Percentiles rank a stretch among this genome's conserved stretches.
Evolutionary conservation across 2,113 vertebrate species (phyloP).

Genomic region (Aramus guarauna): DNA sequence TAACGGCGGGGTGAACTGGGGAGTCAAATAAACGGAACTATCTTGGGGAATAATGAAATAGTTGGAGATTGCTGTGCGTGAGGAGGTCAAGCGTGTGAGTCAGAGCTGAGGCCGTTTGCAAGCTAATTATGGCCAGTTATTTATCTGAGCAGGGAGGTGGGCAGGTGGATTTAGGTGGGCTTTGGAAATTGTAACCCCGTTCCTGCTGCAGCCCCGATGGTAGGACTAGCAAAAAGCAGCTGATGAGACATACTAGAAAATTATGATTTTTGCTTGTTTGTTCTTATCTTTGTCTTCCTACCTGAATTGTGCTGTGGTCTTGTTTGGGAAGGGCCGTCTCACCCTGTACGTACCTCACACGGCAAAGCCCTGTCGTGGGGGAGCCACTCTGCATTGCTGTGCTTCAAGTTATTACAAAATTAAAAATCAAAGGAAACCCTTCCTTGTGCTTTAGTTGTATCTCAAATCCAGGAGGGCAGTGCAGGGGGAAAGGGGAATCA

Average conservation of each 20-base stretch:
- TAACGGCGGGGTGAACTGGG: neutral
- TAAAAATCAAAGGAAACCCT: too few species aligned
- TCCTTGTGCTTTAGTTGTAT: neutral
- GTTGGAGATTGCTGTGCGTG: neutral
- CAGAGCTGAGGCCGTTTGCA: neutral
- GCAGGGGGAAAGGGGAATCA: neutral
- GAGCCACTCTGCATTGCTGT: neutral
- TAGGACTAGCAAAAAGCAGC: neutral
- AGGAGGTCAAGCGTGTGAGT: neutral
- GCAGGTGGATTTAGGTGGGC: neutral
- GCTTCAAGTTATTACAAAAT: neutral
- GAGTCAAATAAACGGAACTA: neutral
- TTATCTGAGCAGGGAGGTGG: neutral
- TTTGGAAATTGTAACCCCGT: neutral
- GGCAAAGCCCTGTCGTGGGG: neutral
- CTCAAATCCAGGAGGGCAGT: neutral
- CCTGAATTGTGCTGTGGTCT: neutral
- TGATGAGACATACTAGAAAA: neutral
- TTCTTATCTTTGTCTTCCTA: neutral
- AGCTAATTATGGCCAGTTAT: neutral
- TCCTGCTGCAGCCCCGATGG: neutral
- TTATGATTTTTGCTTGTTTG: neutral
- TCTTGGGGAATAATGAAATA: neutral
- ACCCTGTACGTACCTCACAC: rapidly evolving
- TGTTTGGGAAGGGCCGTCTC: neutral